Percentiles rank a stretch among this genome's conserved stretches.
Evolutionary conservation across 2,888 invertebrate species (phyloP).

Genomic region (Phasia obesa): DNA sequence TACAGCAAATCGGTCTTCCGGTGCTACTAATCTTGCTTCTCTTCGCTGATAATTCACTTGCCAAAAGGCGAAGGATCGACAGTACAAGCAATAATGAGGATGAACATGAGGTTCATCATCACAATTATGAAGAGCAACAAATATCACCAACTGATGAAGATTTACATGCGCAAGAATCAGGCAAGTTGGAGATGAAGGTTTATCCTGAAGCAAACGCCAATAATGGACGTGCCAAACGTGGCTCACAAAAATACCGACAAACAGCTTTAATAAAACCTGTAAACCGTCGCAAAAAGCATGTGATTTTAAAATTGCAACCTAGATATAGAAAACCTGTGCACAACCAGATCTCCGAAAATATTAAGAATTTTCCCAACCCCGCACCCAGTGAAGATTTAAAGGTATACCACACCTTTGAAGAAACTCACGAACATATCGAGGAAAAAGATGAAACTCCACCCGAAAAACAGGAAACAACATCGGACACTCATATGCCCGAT

Average conservation of each 20-base stretch:
- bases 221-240: slow-evolving; percentile 74
- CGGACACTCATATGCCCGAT: slow-evolving; percentile 63
- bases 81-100: slow-evolving; percentile 57
- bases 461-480: slow-evolving; percentile 21
- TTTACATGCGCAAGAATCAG: slow-evolving; percentile 68
- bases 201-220: slow-evolving; percentile 66
- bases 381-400: slow-evolving; percentile 71
- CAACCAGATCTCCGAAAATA: slow-evolving; percentile 45
- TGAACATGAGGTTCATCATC: slow-evolving; percentile 71
- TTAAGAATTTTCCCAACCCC: slow-evolving; percentile 14
- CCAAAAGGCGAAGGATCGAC: slow-evolving; percentile 56
- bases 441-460: slow-evolving; percentile 62
- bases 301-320: slow-evolving; percentile 66
- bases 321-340: slow-evolving; percentile 70
- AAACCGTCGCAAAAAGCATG: slow-evolving; percentile 73
- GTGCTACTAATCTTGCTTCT: slow-evolving; percentile 64
- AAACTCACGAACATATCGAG: slow-evolving; percentile 80
- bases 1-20: slow-evolving; percentile 64
- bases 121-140: slow-evolving; percentile 72
- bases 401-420: slow-evolving; percentile 78
- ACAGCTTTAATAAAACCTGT: slow-evolving; percentile 73
- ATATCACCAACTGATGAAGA: slow-evolving; percentile 52
- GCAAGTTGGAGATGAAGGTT: slow-evolving; percentile 62
- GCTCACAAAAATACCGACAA: slow-evolving; percentile 74
- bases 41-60: slow-evolving; percentile 63